Evolutionary conservation across 2,113 vertebrate species (phyloP).

Genomic region (Scolopax mira): DNA sequence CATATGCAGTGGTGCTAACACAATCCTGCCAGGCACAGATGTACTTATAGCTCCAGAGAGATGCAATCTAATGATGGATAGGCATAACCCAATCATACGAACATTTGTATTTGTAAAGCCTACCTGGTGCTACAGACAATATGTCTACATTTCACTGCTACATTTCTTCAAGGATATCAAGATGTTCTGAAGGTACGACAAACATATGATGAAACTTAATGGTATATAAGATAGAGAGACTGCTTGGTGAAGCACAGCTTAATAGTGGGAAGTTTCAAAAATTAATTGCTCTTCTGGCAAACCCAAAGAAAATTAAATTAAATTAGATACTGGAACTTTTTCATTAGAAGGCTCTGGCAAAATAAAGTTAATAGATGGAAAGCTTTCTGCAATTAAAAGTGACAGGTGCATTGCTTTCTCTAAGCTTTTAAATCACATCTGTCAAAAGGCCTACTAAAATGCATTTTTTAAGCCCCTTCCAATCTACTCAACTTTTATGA

Average conservation of each 20-base stretch:
- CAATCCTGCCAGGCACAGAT: conserved; percentile 56
- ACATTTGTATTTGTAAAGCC: conserved; percentile 65
- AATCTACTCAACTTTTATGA: conserved; percentile 47
- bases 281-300: conserved; percentile 78
- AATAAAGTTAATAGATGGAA: conserved; percentile 67
- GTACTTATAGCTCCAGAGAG: conserved; percentile 59
- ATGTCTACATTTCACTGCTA: conserved; percentile 33
- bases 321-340: conserved; percentile 74
- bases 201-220: conserved; percentile 66
- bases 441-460: conserved; percentile 52
- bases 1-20: conserved; percentile 68
- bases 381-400: conserved; percentile 67
- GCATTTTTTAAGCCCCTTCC: conserved; percentile 58
- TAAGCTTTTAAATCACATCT: conserved; percentile 54
- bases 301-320: conserved; percentile 66
- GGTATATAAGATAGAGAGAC: conserved; percentile 47
- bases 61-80: conserved; percentile 63
- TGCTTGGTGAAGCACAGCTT: conserved; percentile 61
- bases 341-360: conserved; percentile 73
- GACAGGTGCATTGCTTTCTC: conserved; percentile 57
- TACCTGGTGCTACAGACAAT: conserved; percentile 19
- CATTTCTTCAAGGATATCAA: conserved; percentile 71
- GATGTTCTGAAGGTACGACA: conserved; percentile 65
- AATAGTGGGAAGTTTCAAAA: conserved; percentile 62
- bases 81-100: conserved; percentile 40